phyloP scores from a whole-genome alignment of 2,113 vertebrate species.

The Alexandromys fortis region DNA sequence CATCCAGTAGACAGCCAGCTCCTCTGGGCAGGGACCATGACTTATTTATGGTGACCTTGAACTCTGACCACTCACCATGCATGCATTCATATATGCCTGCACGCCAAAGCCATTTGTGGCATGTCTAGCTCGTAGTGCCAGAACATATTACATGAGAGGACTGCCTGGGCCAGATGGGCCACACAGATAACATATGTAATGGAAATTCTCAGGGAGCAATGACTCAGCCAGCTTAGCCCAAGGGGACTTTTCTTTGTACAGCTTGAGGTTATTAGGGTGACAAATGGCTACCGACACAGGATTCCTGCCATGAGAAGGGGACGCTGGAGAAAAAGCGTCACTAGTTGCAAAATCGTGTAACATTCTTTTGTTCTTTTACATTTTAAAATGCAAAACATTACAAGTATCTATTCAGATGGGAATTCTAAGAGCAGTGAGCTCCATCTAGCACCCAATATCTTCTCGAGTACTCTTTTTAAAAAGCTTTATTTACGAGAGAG shows the following conservation, averaged over 20 bases:
- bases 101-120: background rate
- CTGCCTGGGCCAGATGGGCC: background rate
- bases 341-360: background rate
- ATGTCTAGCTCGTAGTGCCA: background rate
- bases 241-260: background rate
- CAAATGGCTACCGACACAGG: rapidly evolving
- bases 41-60: conserved; percentile 32
- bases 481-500: background rate
- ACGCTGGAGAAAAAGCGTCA: background rate
- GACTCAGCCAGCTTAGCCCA: background rate
- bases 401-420: background rate
- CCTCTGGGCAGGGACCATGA: background rate
- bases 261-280: background rate
- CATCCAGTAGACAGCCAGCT: background rate
- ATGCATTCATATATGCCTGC: background rate
- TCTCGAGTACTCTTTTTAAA: background rate
- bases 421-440: too few relatives aligned
- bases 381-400: background rate
- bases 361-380: background rate
- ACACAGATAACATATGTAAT: background rate
- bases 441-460: background rate
- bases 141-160: background rate
- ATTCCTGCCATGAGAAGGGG: background rate
- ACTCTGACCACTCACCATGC: background rate
- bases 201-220: background rate